Evolutionary conservation across 2,113 vertebrate genomes (phyloP).

Genomic region (Dromiciops gliroides): DNA sequence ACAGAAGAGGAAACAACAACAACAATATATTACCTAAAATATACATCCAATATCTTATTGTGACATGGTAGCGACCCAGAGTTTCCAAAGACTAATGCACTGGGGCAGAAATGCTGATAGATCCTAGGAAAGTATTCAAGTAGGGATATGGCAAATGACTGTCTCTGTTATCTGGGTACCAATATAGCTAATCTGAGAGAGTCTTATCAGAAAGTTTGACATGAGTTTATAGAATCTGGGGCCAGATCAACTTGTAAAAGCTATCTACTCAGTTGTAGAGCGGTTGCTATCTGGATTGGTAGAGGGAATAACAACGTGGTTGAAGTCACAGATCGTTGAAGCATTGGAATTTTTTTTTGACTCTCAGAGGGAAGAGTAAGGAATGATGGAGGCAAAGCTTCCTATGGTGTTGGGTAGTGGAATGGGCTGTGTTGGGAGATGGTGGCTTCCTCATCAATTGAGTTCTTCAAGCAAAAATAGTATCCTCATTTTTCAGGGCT

Average conservation of each 20-base stretch:
- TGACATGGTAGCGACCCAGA: not conserved
- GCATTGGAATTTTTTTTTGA: not conserved
- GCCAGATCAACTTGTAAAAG: not conserved
- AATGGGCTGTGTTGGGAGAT: not conserved
- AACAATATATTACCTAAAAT: not conserved
- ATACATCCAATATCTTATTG: not conserved
- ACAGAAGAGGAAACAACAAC: not conserved
- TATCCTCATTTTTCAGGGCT: not conserved
- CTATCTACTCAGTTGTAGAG: not conserved
- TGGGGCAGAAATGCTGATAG: not conserved
- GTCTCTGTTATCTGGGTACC: not conserved
- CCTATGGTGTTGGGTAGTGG: not conserved
- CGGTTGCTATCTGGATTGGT: not conserved
- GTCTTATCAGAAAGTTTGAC: not conserved
- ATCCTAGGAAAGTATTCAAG: not conserved
- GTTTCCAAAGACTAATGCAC: not conserved
- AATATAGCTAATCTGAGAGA: not conserved
- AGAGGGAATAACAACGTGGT: not conserved
- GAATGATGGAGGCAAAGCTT: not conserved
- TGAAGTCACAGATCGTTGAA: not conserved
- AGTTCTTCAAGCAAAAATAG: not conserved
- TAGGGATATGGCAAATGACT: not conserved
- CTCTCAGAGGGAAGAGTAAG: not conserved
- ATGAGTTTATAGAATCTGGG: not conserved
- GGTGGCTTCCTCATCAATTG: not conserved